phyloP scores from a whole-genome alignment of 2,888 invertebrate genomes.

The Dryobota labecula region DNA sequence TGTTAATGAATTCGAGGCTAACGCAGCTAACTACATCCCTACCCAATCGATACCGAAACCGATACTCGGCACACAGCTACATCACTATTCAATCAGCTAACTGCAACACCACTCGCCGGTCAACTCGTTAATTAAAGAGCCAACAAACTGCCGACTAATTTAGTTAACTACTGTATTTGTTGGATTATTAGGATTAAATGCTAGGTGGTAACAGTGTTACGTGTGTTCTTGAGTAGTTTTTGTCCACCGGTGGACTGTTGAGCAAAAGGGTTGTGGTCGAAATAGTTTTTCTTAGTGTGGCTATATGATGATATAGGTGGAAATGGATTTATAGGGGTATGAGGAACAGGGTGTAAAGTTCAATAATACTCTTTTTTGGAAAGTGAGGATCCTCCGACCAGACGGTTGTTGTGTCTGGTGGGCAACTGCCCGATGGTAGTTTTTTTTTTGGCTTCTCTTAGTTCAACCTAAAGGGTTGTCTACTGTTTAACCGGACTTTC shows the following conservation, averaged over 20 bases:
- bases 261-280: background rate
- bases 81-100: slow-evolving; percentile 70
- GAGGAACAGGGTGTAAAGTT: too few species aligned
- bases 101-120: slow-evolving; percentile 60
- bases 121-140: slow-evolving; percentile 77
- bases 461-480: too few species aligned
- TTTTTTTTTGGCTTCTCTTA: too few species aligned
- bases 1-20: background rate
- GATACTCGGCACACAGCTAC: slow-evolving; percentile 25
- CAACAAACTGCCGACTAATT: slow-evolving; percentile 68
- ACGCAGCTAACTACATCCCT: too few species aligned
- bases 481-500: too few species aligned
- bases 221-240: background rate
- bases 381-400: too few species aligned
- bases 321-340: too few species aligned
- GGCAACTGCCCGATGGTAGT: too few species aligned
- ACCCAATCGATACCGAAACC: slow-evolving; percentile 22
- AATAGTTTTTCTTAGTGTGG: background rate
- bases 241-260: background rate
- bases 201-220: background rate
- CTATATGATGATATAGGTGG: background rate
- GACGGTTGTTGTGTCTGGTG: too few species aligned
- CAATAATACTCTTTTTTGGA: too few species aligned
- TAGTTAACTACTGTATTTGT: slow-evolving; percentile 65
- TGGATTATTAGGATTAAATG: slow-evolving; percentile 50